Percentiles rank a stretch among this genome's conserved stretches.
Conservation (phyloP, 2,113 vertebrate genomes). For the Camelus dromedarius region DNA sequence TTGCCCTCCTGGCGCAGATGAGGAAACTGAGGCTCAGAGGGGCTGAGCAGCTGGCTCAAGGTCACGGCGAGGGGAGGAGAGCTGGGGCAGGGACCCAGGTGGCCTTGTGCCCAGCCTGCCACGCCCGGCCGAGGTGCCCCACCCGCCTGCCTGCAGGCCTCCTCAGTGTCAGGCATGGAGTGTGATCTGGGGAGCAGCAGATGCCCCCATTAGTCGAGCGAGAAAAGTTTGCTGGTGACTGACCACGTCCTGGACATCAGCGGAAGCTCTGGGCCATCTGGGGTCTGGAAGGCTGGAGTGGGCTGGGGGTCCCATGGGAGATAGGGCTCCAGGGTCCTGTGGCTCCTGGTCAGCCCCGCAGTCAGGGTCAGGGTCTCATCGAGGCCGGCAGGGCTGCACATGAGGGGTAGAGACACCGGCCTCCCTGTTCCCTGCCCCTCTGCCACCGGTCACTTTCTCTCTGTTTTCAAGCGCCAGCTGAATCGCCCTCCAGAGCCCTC, state of each 20-base stretch:
- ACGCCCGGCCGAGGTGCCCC: not conserved
- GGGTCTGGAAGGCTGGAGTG: not conserved
- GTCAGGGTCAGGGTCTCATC: not conserved
- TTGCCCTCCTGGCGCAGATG: not conserved
- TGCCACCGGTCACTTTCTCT: not conserved
- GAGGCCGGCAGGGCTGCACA: not conserved
- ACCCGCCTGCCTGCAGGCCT: not conserved
- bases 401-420: accelerated
- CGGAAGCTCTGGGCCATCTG: not conserved
- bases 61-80: constrained; percentile 45
- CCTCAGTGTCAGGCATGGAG: accelerated
- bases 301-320: not conserved
- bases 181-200: not conserved
- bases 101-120: not conserved
- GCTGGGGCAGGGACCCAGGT: not conserved
- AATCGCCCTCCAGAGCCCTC: not conserved
- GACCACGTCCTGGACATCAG: not conserved
- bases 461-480: not conserved
- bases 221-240: constrained; percentile 60
- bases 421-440: not conserved
- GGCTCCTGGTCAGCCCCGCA: not conserved
- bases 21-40: constrained; percentile 72
- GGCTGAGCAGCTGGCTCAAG: constrained; percentile 61
- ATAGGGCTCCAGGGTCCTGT: not conserved
- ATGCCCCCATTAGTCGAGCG: accelerated